Percentiles rank a stretch among this genome's conserved stretches.
These are phyloP conservation scores for Sycobia sp. DNA, from an alignment of 1,140 invertebrate species.

Conservation along the genomic window DNA sequence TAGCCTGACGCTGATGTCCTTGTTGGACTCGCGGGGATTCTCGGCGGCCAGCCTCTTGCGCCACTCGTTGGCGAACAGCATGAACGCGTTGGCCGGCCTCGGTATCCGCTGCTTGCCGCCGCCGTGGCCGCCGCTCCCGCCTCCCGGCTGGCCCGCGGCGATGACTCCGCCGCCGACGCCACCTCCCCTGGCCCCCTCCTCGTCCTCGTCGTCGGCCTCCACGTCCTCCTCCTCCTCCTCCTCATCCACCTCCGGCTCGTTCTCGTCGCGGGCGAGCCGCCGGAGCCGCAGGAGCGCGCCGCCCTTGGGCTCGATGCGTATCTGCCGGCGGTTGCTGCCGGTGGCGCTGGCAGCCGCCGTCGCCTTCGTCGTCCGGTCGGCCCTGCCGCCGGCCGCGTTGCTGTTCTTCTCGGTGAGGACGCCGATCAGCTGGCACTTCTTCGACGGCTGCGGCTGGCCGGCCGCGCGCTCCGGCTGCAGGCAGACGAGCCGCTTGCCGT, in stretches of 20 bases:
- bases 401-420: slow-evolving; percentile 41
- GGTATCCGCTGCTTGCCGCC: slow-evolving; percentile 62
- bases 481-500: slow-evolving; percentile 19
- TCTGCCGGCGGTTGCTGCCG: slow-evolving; percentile 38
- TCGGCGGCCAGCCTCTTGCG: slow-evolving; percentile 64
- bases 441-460: neutral
- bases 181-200: no score
- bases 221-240: no score
- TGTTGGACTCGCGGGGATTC: slow-evolving; percentile 68
- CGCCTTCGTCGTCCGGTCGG: slow-evolving; percentile 35
- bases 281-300: neutral
- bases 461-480: neutral
- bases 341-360: slow-evolving; percentile 3
- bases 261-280: neutral
- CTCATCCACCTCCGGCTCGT: neutral
- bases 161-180: slow-evolving; percentile 34
- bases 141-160: no score
- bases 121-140: no score
- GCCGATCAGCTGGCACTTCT: slow-evolving; percentile 37
- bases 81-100: slow-evolving; percentile 70
- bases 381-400: neutral
- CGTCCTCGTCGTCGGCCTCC: slow-evolving; percentile 37
- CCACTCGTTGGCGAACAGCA: slow-evolving; percentile 71
- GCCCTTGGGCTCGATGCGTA: slow-evolving; percentile 41
- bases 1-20: slow-evolving; percentile 67